Percentiles rank a stretch among this genome's conserved stretches.
Conservation (phyloP, 1,140 invertebrate genomes). For the Drosophila nasuta region DNA sequence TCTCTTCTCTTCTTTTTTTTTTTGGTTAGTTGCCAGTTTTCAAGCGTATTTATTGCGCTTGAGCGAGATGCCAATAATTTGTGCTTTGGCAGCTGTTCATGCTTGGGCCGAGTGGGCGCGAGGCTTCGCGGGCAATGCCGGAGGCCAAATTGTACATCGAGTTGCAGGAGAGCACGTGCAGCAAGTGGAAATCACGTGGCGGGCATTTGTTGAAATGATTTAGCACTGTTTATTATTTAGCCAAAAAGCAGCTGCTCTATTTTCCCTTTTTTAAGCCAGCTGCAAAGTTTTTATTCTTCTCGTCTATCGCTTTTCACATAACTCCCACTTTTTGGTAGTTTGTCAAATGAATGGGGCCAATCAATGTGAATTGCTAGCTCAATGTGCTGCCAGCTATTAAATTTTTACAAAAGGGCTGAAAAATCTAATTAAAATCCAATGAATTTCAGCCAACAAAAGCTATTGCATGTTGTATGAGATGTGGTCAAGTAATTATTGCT, state of each 20-base stretch:
- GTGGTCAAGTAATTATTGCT: not conserved
- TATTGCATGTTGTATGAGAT: not conserved
- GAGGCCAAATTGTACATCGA: constrained; percentile 11
- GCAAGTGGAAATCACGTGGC: constrained; percentile 72
- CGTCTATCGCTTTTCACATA: constrained; percentile 1
- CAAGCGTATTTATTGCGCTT: constrained; percentile 79
- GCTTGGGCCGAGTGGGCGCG: not conserved
- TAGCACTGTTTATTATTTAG: constrained; percentile 70
- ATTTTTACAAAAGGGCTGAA: not conserved
- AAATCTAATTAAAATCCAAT: constrained; percentile 11
- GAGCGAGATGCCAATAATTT: constrained; percentile 81
- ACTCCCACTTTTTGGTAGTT: constrained; percentile 20
- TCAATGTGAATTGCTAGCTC: not conserved
- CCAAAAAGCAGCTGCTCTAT: constrained; percentile 21
- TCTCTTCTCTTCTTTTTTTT: not conserved
- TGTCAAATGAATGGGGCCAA: constrained; percentile 1
- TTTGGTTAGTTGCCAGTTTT: constrained; percentile 71
- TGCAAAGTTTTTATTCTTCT: constrained; percentile 22
- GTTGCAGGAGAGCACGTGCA: constrained; percentile 57
- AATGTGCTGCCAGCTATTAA: not conserved
- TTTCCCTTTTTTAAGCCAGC: not conserved
- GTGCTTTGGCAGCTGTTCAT: constrained; percentile 59
- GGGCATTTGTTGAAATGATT: constrained; percentile 77
- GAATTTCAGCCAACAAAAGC: not conserved
- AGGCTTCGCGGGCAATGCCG: not conserved